Percentiles rank a stretch among this genome's conserved stretches.
Conservation (phyloP, 2,797 vertebrate genomes). For the Pampus argenteus region DNA sequence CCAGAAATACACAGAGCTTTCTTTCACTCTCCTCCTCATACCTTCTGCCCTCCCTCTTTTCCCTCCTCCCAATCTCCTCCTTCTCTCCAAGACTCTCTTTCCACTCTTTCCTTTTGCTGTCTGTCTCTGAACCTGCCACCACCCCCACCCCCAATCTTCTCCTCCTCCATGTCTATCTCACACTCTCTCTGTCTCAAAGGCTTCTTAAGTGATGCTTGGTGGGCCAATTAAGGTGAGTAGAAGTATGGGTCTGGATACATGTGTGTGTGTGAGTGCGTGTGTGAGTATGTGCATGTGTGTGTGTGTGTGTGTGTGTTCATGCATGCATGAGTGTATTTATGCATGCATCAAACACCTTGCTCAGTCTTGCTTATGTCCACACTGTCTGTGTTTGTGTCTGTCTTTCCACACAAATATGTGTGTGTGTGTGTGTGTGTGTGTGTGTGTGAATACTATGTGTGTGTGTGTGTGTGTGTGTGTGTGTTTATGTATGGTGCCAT, state of each 20-base stretch:
- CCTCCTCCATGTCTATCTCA: constrained; percentile 75
- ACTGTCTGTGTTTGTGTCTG: constrained; percentile 78
- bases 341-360: constrained; percentile 78
- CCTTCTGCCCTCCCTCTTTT: constrained; percentile 72
- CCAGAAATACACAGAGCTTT: constrained; percentile 83
- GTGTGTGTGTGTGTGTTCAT: constrained; percentile 53
- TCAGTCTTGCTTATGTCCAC: constrained; percentile 76
- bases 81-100: constrained; percentile 60
- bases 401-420: constrained; percentile 58
- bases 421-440: constrained; percentile 26
- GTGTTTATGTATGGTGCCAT: constrained; percentile 74
- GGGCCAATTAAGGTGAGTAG: constrained; percentile 88
- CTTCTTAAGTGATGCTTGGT: constrained; percentile 88
- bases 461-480: constrained; percentile 23
- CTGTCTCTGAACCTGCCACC: constrained; percentile 69
- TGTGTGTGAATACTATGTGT: constrained; percentile 28
- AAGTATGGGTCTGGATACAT: constrained; percentile 54
- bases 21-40: constrained; percentile 66
- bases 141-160: constrained; percentile 45
- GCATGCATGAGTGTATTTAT: constrained; percentile 79
- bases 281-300: constrained; percentile 19
- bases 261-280: constrained; percentile 27
- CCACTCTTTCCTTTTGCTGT: constrained; percentile 68
- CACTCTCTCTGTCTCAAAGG: constrained; percentile 83
- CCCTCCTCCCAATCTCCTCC: constrained; percentile 67